Conservation (phyloP, 2,113 vertebrate species). For the Epinephelus fuscoguttatus region DNA sequence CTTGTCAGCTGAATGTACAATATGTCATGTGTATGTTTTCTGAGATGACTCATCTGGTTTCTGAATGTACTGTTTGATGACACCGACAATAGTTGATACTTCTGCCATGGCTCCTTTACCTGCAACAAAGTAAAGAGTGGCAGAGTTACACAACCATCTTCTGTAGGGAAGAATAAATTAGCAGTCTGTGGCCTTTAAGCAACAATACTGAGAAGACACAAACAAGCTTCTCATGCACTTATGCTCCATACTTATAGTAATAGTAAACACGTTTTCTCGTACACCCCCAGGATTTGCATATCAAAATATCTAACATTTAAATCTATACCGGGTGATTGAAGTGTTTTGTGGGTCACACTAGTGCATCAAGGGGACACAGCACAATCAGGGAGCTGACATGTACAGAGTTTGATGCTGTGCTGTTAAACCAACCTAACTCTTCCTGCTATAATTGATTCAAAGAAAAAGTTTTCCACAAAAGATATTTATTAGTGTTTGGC, state of each 20-base stretch:
- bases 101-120: constrained; percentile 97
- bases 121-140: constrained; percentile 66
- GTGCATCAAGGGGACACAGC: neutral
- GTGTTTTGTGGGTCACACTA: neutral
- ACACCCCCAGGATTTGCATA: neutral
- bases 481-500: neutral
- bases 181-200: neutral
- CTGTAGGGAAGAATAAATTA: neutral
- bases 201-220: neutral
- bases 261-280: neutral
- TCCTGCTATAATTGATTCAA: neutral
- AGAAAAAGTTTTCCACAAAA: neutral
- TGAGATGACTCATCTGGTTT: constrained; percentile 56
- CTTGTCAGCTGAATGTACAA: neutral
- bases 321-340: neutral
- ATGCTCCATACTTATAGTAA: neutral
- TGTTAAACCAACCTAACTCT: neutral
- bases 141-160: neutral
- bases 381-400: neutral
- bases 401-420: neutral
- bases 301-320: too few species aligned
- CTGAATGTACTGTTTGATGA: constrained; percentile 80
- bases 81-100: constrained; percentile 88
- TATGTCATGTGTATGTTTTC: constrained; percentile 19
- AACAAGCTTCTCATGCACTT: neutral